Base-by-base conservation (phyloP, 2,888 invertebrate species). In the Acleris emargana region DNA sequence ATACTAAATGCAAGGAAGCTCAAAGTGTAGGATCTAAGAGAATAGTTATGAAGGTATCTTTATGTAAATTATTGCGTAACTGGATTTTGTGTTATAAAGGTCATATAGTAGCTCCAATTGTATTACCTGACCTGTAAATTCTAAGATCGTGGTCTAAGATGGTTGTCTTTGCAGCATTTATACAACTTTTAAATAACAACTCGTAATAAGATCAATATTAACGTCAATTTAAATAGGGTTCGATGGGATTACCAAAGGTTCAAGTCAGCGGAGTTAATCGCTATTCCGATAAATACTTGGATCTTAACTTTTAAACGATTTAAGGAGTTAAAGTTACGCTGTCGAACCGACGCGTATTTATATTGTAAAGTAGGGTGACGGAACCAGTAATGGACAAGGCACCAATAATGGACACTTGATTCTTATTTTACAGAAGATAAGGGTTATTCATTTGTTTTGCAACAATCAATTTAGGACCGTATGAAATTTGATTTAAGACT, bases 271-370 rank as follows among this genome's bases (percentile, higher is more conserved):
- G 20, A 63, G 45, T 63, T 51, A 22, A 64, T 28, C 38, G 32
- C 42, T 47, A 42, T 59, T 64, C 53, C 64, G 54, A 59, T 64
- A 64, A 64, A 64, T 64, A 64, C 58, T 49, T 60, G 55, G 62
- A 62, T 62, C 13, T 49, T 25, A 62, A 62, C 54, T 64, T 60
- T 57, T 59, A 25, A 58, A 64, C 64, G 47, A 50, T 58, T 58
- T 50, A 58, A 16, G 28, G 32, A 58, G 20, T 49, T 22, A n/a
- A 13, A 22, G 54, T 54, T 16, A 5, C 16, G 54, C 38, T n/a
- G 54, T 45, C 45, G 17, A 17, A 54, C 54, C 43, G 53, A 32
- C 17, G 18, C 32, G 38, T 11, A 2, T 2, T 38, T 13, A 13
- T 38, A 53, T 9, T 28, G 42, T 22, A 20, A 54, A 38, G 42